A percentile compares a stretch with the other conserved stretches of the same genome.
These are phyloP conservation scores for Sclerurus mexicanus DNA, from an alignment of 2,113 vertebrate genomes.

Conservation along the genomic window DNA sequence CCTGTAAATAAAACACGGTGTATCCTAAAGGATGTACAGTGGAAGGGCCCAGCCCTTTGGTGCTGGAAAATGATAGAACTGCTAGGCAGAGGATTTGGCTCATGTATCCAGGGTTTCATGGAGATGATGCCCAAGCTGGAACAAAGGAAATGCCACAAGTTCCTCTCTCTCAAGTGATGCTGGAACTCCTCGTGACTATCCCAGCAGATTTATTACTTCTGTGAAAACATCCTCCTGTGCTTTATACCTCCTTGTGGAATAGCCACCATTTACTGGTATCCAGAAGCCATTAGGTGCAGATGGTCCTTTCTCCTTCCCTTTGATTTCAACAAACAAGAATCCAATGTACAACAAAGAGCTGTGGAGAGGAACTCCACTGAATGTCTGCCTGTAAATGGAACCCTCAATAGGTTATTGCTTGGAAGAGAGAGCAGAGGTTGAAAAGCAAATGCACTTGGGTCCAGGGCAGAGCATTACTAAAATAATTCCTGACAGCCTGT, in stretches of 20 bases:
- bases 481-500: constrained; percentile 66
- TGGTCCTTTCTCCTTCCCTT: background rate
- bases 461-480: constrained; percentile 58
- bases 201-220: constrained; percentile 40
- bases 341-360: constrained; percentile 14
- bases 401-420: constrained; percentile 63
- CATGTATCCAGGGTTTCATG: rapidly evolving
- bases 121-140: background rate
- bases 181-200: background rate
- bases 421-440: constrained; percentile 66
- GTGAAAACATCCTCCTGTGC: constrained; percentile 36
- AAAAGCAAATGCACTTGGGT: constrained; percentile 71
- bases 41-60: background rate
- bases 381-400: constrained; percentile 71
- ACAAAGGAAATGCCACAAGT: constrained; percentile 15
- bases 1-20: background rate
- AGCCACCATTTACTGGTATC: constrained; percentile 46
- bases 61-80: background rate
- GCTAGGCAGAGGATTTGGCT: background rate
- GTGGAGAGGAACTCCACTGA: constrained; percentile 39
- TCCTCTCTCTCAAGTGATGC: background rate
- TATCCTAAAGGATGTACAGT: background rate
- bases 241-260: constrained; percentile 29
- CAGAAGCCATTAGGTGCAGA: constrained; percentile 46
- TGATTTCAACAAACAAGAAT: constrained; percentile 20